phyloP scores from a whole-genome alignment of 1,140 invertebrate species.

The Drosophila parvula region DNA sequence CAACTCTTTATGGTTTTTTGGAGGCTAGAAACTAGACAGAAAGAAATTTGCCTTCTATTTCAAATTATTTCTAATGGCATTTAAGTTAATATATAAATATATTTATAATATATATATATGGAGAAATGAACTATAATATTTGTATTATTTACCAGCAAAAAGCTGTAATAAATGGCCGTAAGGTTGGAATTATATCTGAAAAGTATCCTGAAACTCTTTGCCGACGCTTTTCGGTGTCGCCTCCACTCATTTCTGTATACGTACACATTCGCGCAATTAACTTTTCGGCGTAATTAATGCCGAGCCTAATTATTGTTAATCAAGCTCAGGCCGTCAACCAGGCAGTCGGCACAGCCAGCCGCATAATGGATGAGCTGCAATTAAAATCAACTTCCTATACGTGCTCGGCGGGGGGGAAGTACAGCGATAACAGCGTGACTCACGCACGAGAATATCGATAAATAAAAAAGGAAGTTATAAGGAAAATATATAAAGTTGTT shows the following conservation, averaged over 20 bases:
- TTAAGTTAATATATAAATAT: not conserved
- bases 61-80: not conserved
- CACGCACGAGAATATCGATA: not conserved
- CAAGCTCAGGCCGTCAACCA: conserved; percentile 73
- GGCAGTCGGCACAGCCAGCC: conserved; percentile 31
- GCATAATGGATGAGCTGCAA: conserved; percentile 80
- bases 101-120: too few relatives aligned
- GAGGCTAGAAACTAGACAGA: not conserved
- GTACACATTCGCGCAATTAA: conserved; percentile 73
- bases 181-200: not conserved
- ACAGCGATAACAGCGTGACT: conserved; percentile 23
- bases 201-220: not conserved
- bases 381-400: conserved; percentile 74
- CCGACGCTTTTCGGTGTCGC: conserved; percentile 18
- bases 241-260: conserved; percentile 15
- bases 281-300: conserved; percentile 84
- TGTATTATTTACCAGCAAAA: too few relatives aligned
- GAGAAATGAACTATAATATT: too few relatives aligned
- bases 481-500: too few relatives aligned
- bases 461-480: not conserved
- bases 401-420: conserved; percentile 16
- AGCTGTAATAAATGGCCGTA: not conserved
- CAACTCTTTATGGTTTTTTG: not conserved
- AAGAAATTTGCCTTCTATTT: not conserved
- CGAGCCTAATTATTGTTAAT: conserved; percentile 84